These are phyloP conservation scores for Apaloderma vittatum DNA, from an alignment of 2,113 vertebrate genomes.

Conservation along the genomic window DNA sequence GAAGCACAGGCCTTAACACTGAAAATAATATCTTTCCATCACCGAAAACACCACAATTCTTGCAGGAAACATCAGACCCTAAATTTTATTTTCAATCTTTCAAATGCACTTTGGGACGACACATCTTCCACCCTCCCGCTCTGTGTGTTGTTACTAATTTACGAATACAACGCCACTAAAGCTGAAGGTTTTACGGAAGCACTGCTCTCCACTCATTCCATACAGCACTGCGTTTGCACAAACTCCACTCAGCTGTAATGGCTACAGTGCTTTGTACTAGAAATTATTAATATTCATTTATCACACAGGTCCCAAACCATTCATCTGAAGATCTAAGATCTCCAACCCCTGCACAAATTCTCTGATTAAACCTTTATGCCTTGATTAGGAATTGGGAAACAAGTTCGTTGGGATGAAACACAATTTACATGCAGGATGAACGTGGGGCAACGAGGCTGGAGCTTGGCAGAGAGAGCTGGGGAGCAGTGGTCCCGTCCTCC, in stretches of 20 bases:
- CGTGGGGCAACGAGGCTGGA: accelerated
- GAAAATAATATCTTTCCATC: slow-evolving; percentile 4
- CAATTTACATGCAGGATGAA: neutral
- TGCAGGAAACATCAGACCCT: neutral
- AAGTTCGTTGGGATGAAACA: neutral
- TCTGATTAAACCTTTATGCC: neutral
- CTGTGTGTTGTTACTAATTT: neutral
- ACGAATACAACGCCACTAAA: neutral
- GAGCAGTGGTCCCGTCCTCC: accelerated
- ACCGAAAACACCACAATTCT: neutral
- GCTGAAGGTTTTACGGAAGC: neutral
- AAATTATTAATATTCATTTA: neutral
- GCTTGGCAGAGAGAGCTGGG: accelerated
- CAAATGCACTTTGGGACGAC: neutral
- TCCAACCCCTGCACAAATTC: slow-evolving; percentile 22
- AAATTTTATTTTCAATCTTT: neutral
- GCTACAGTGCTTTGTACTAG: neutral
- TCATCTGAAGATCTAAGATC: slow-evolving; percentile 14
- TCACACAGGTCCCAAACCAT: neutral
- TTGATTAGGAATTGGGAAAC: slow-evolving; percentile 12
- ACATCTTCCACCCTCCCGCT: neutral
- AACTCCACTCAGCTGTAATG: neutral
- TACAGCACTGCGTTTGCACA: neutral
- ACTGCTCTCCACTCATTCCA: neutral
- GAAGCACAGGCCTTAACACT: neutral